Evolutionary conservation across 2,888 invertebrate species (phyloP), one percentile per base, ranked within the genome.

Genomic region (Heliconius charithonia): DNA sequence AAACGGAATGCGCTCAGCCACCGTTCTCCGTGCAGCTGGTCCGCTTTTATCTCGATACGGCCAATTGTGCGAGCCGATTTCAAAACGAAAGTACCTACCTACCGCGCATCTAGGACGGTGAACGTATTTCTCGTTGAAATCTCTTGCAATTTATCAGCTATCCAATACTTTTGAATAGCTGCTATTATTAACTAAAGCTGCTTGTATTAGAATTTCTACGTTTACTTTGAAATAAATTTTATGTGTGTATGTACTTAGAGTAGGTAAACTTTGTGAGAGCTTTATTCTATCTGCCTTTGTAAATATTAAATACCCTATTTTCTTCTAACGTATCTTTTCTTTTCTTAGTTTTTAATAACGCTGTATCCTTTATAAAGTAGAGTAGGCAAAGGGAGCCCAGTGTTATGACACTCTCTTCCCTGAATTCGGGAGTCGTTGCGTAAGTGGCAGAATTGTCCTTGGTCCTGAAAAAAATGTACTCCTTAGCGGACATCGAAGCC

Each of bases 11-110:
- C 89, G 90, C 89, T 88, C 88, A 88, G 89, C 89, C 87, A 88
- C 87, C 85, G 84, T 85, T 86, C 84, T 83, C 83, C 82, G 83
- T 89, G 89, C 91, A 89, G 89, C 88, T 90, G 88, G 89, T 87
- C 88, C 86, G 90, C 89, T 88, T 89, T 88, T 91, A 90, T 90
- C 93, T 93, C 92, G 93, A 92, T 91, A 93, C 93, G 93, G 93
- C 91, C 93, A 93, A 94, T 94, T 94, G 94, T 94, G 90, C 91
- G 93, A 91, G 91, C 91, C 92, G 94, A 94, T 94, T 94, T 95
- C 95, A 93, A 94, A 95, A 94, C 93, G 95, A 95, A 95, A 95
- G 95, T 94, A 93, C 93, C 90, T 93, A 93, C 93, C 90, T 93
- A 93, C 93, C 90, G 91, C 92, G 92, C 94, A 94, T 93, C 93